Conservation (phyloP, 2,888 invertebrate species). For the Parelbella ahira region DNA sequence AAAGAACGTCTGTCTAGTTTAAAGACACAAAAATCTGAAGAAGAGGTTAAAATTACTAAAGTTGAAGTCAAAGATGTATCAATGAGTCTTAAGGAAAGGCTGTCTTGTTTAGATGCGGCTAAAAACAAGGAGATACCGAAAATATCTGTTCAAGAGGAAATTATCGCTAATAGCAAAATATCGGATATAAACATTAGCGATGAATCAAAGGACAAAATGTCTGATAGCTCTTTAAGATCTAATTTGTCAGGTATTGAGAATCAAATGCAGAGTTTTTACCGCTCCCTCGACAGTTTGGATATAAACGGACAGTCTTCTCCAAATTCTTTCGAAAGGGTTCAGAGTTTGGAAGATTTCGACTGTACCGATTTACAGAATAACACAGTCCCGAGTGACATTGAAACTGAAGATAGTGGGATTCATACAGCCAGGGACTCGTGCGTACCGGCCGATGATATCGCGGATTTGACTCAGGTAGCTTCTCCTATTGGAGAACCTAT, state of each 20-base stretch:
- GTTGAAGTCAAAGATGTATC: slow-evolving; percentile 73
- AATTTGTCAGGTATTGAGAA: slow-evolving; percentile 70
- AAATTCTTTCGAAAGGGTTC: slow-evolving; percentile 82
- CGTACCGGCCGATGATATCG: slow-evolving; percentile 87
- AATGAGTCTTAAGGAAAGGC: slow-evolving; percentile 75
- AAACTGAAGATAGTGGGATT: slow-evolving; percentile 89
- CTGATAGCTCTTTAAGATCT: slow-evolving; percentile 57
- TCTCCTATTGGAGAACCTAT: slow-evolving; percentile 70
- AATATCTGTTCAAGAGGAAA: slow-evolving; percentile 63
- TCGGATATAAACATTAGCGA: slow-evolving; percentile 42
- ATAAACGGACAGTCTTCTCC: slow-evolving; percentile 78
- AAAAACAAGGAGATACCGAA: slow-evolving; percentile 73
- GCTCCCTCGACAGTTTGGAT: slow-evolving; percentile 83
- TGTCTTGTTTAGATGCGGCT: slow-evolving; percentile 73
- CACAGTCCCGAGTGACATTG: slow-evolving; percentile 81
- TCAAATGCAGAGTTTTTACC: slow-evolving; percentile 82
- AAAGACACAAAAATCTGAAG: slow-evolving; percentile 69
- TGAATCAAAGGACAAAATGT: slow-evolving; percentile 47
- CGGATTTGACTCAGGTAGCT: slow-evolving; percentile 77
- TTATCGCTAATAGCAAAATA: slow-evolving; percentile 46
- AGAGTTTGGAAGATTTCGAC: slow-evolving; percentile 83
- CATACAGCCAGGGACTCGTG: slow-evolving; percentile 90
- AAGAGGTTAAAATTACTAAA: slow-evolving; percentile 58
- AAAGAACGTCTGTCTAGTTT: slow-evolving; percentile 73
- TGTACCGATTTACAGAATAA: slow-evolving; percentile 82